Evolutionary conservation across 2,113 vertebrate species (phyloP).

Genomic region (Megaptera novaeangliae): DNA sequence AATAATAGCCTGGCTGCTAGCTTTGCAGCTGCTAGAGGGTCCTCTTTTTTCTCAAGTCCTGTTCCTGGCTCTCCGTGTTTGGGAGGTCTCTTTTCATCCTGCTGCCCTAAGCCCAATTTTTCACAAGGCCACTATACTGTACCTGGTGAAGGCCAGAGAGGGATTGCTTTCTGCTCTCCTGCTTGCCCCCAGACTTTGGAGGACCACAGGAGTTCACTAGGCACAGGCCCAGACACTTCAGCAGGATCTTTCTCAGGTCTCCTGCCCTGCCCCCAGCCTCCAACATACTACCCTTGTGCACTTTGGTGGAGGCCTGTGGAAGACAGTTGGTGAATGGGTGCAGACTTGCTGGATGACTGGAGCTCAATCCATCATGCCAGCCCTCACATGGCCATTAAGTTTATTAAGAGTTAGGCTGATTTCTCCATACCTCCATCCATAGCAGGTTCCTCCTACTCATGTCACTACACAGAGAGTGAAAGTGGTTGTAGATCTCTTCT

Average conservation of each 20-base stretch:
- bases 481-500: neutral
- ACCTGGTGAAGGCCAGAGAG: neutral
- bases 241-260: neutral
- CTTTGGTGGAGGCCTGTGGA: neutral
- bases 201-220: neutral
- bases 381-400: neutral
- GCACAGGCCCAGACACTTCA: neutral
- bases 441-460: neutral
- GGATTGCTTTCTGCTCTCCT: neutral
- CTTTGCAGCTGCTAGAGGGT: neutral
- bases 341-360: neutral
- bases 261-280: neutral
- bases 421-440: neutral
- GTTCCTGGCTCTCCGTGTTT: neutral
- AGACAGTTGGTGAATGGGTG: neutral
- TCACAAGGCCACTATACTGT: neutral
- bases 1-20: neutral
- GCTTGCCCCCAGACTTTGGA: neutral
- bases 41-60: neutral
- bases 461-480: neutral
- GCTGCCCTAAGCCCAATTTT: neutral
- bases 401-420: neutral
- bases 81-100: neutral
- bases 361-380: neutral
- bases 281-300: neutral